Conservation (phyloP, 1,140 invertebrate genomes). For the Scaptomyza pallida region DNA sequence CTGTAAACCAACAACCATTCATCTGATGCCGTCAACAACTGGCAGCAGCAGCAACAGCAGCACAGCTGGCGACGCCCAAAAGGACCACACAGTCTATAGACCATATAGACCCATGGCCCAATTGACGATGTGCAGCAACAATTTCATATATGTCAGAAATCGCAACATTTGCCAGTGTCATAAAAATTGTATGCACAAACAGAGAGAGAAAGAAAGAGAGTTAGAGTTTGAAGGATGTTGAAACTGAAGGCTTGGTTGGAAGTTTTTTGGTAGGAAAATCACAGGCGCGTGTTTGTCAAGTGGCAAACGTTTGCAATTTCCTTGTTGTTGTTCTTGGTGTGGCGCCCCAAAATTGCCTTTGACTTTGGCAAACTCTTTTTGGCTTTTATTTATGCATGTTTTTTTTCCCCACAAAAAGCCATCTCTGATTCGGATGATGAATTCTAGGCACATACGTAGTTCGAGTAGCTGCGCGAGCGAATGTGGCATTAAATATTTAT, state of each 20-base stretch:
- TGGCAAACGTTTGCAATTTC: constrained; percentile 81
- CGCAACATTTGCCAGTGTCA: constrained; percentile 81
- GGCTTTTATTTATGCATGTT: constrained; percentile 67
- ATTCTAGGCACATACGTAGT: constrained; percentile 73
- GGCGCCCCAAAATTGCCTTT: constrained; percentile 64
- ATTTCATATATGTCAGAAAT: constrained; percentile 63
- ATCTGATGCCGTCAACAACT: constrained; percentile 52
- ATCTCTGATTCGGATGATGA: constrained; percentile 59
- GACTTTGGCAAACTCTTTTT: constrained; percentile 46
- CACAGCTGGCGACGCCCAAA: constrained; percentile 38
- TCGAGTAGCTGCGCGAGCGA: constrained; percentile 37
- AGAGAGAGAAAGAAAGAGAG: constrained; percentile 4
- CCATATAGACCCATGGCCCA: neutral
- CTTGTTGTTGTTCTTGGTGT: constrained; percentile 9
- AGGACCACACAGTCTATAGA: neutral
- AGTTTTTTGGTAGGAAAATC: constrained; percentile 50
- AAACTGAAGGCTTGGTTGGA: constrained; percentile 1
- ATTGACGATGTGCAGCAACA: constrained; percentile 60
- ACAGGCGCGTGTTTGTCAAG: constrained; percentile 80
- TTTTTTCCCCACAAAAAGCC: neutral
- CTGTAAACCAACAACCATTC: constrained; percentile 36
- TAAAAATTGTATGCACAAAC: constrained; percentile 77
- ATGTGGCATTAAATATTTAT: constrained; percentile 73
- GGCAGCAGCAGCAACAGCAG: too few relatives aligned
- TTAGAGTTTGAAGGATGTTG: neutral